Conservation (phyloP, 2,888 invertebrate species). For the Thereva unica region DNA sequence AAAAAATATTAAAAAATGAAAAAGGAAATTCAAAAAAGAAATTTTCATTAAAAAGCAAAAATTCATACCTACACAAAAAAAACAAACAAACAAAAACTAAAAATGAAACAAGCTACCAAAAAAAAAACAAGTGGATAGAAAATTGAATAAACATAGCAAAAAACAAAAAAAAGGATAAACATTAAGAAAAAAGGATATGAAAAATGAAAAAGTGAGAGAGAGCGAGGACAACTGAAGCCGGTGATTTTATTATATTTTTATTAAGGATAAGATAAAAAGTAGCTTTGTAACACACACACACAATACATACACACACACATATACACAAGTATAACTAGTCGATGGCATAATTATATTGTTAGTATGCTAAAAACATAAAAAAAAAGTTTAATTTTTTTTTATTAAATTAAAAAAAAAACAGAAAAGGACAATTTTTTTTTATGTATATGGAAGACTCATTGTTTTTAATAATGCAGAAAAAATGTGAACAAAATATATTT, state of each 20-base stretch:
- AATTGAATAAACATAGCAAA: neutral
- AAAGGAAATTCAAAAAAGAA: too few species aligned
- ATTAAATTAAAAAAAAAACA: neutral
- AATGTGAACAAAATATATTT: constrained; percentile 44
- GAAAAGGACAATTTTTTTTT: constrained; percentile 8
- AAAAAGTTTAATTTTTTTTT: neutral
- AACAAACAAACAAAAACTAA: neutral
- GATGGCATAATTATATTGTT: constrained; percentile 20
- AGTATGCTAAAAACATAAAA: neutral
- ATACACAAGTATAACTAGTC: constrained; percentile 20
- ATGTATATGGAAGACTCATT: neutral
- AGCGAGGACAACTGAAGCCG: neutral
- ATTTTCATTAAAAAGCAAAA: too few species aligned
- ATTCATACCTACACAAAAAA: too few species aligned
- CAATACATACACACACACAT: too few species aligned
- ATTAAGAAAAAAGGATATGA: neutral
- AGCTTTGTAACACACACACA: too few species aligned
- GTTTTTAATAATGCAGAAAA: neutral
- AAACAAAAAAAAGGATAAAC: neutral
- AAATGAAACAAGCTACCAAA: neutral
- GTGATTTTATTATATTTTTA: neutral
- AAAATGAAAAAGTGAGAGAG: too few species aligned
- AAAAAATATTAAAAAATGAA: constrained; percentile 8
- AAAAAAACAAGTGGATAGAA: neutral
- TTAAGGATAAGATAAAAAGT: neutral